phyloP scores from a whole-genome alignment of 2,797 vertebrate species.

The Poecilia velifera region DNA sequence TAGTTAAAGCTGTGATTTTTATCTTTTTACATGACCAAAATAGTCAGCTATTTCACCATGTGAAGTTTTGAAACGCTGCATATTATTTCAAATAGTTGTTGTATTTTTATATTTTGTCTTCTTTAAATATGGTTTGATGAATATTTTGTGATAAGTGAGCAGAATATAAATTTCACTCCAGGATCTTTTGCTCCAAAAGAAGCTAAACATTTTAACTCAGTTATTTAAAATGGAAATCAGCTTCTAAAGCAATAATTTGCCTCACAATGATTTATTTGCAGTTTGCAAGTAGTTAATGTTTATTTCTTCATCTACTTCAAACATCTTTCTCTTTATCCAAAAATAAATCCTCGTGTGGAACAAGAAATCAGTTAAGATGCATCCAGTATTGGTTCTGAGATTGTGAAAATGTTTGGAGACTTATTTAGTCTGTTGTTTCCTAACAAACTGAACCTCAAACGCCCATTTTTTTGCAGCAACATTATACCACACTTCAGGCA shows the following conservation, averaged over 20 bases:
- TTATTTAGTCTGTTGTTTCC: background rate
- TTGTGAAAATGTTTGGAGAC: background rate
- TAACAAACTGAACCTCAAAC: background rate
- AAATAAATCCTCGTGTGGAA: background rate
- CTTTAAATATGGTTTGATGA: slow-evolving; percentile 6
- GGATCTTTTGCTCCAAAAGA: background rate
- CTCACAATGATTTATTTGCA: background rate
- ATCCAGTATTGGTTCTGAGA: background rate
- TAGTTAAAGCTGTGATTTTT: slow-evolving; percentile 41
- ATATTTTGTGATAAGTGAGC: background rate
- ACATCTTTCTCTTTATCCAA: background rate
- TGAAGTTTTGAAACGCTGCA: background rate
- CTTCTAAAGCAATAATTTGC: background rate
- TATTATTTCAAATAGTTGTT: background rate
- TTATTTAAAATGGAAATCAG: background rate
- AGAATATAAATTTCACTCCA: background rate
- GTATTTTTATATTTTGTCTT: slow-evolving; percentile 8
- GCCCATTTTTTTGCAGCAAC: background rate
- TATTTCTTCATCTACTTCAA: background rate
- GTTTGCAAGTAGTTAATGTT: background rate
- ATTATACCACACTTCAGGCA: background rate
- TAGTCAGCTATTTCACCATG: slow-evolving; percentile 23
- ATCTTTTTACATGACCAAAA: slow-evolving; percentile 60
- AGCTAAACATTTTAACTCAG: background rate
- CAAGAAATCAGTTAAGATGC: background rate